Evolutionary conservation across 2,888 invertebrate genomes (phyloP).

Genomic region (Boloria selene): DNA sequence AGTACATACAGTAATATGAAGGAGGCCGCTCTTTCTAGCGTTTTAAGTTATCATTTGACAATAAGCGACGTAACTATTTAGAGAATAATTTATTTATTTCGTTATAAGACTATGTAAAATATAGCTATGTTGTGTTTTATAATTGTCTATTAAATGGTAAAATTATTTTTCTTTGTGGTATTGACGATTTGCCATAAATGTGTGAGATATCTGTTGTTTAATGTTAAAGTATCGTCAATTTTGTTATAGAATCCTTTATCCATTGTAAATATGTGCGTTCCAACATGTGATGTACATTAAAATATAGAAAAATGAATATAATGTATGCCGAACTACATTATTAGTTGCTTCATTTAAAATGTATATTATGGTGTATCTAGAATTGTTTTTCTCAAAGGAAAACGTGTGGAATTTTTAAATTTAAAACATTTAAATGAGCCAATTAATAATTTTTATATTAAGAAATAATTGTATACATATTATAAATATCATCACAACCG

Average conservation of each 20-base stretch:
- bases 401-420: conserved; percentile 4
- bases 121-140: conserved; percentile 79
- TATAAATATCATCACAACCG: conserved; percentile 54
- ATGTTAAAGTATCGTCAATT: conserved; percentile 59
- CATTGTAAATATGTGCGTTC: conserved; percentile 68
- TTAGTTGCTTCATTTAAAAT: conserved; percentile 14
- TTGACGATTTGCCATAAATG: conserved; percentile 76
- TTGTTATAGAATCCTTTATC: conserved; percentile 51
- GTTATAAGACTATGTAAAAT: conserved; percentile 79
- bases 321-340: conserved; percentile 26
- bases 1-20: conserved; percentile 66
- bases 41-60: conserved; percentile 76
- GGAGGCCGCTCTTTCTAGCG: conserved; percentile 52
- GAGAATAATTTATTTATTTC: conserved; percentile 79
- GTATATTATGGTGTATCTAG: conserved; percentile 10
- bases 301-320: conserved; percentile 46
- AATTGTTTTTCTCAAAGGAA: conserved; percentile 21
- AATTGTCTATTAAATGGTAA: conserved; percentile 71
- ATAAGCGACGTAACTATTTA: conserved; percentile 74
- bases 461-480: conserved; percentile 39
- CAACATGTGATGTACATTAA: conserved; percentile 57
- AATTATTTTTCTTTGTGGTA: conserved; percentile 64
- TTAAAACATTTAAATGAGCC: conserved; percentile 10
- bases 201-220: conserved; percentile 76
- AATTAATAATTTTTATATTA: conserved; percentile 9